Base-by-base conservation (phyloP, 2,797 vertebrate species). In the Semotilus atromaculatus region DNA sequence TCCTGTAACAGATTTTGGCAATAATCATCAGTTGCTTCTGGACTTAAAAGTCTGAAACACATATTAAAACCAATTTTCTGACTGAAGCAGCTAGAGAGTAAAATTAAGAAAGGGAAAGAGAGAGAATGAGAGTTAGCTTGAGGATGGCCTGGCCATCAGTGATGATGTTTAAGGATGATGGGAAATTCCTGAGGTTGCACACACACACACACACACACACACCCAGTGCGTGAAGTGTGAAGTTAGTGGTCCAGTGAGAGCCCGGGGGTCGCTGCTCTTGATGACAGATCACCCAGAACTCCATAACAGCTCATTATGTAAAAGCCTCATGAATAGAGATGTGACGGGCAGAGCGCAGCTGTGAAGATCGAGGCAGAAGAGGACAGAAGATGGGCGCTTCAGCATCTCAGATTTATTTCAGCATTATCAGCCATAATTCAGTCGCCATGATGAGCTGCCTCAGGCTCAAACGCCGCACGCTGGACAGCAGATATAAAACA, bases 311-410 rank as follows among this genome's bases (percentile, higher is more conserved):
- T 80, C 77, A 89, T 89, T 89, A 89, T 87, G 88, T 86, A 87
- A 87, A 87, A 89, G 83, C 86, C 86, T 89, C 84, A 87, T 89
- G 84, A 89, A 89, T 87, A 89, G 86, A 87, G 81, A 89, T 89
- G 81, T 81, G 88, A 89, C 67, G 78, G 77, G 76, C 64, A 40
- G 80, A 64, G 23, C 29, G 26, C 34, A 64, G 74, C 66, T 14
- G 16, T 4, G 36, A 82, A 43, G 53, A 76, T 77, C 71, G 11
- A 80, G 64, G 40, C 70, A 77, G 40, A 67, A 84, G 66, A 81
- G 38, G 72, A 87, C 64, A 84, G 51, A 82, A 31, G 80, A 76
- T 67, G 19, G 4, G 51, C n/a, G 66, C 53, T 45, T 86, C 84
- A 62, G 80, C 68, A 60, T 82, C 53, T 81, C 81, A 78, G 88